A percentile compares a stretch with the other conserved stretches of the same genome.
These are phyloP conservation scores for Scleropages formosus DNA, from an alignment of 2,797 vertebrate genomes.

Conservation along the genomic window DNA sequence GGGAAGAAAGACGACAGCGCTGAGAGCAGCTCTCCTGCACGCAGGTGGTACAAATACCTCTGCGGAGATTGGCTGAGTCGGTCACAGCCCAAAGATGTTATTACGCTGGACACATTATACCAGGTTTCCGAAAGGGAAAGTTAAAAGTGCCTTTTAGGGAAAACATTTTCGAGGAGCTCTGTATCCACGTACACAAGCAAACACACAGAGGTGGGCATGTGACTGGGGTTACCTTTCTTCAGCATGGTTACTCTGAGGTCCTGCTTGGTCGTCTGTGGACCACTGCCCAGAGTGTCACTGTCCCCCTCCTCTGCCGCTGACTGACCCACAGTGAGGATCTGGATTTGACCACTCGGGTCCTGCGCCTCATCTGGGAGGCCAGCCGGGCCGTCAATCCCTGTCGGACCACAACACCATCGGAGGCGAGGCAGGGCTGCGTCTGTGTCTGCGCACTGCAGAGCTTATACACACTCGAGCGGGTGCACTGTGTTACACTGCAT, in stretches of 20 bases:
- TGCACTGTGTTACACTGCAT: background rate
- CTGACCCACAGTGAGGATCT: constrained; percentile 86
- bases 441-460: background rate
- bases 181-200: background rate
- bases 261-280: constrained; percentile 81
- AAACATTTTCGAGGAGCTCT: background rate
- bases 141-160: too few relatives aligned
- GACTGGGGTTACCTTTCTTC: constrained; percentile 82
- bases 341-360: constrained; percentile 76
- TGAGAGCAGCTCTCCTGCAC: background rate
- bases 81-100: background rate
- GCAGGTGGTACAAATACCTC: background rate
- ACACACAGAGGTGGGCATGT: background rate
- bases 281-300: constrained; percentile 76
- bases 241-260: constrained; percentile 92
- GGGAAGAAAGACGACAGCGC: too few relatives aligned
- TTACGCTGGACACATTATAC: background rate
- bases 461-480: background rate
- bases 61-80: background rate
- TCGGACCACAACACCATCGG: constrained; percentile 44
- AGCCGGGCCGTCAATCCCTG: constrained; percentile 84
- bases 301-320: constrained; percentile 73
- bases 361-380: constrained; percentile 83
- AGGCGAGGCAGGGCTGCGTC: background rate
- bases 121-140: too few relatives aligned